Evolutionary conservation across 2,888 invertebrate species (phyloP).

Genomic region (Rhamnusium bicolor): DNA sequence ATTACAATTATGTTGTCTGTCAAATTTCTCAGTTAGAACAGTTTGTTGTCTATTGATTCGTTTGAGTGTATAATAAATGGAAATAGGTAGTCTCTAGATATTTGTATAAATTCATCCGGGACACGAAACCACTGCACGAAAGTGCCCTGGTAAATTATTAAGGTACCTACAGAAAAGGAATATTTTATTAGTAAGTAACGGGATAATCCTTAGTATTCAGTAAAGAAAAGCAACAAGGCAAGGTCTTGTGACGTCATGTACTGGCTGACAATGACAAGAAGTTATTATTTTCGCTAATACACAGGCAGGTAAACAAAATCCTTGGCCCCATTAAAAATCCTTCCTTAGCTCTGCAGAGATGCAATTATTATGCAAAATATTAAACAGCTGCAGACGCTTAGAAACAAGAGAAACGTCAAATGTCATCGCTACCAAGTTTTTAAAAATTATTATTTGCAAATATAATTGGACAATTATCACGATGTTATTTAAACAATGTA

Average conservation of each 20-base stretch:
- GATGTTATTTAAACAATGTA: not conserved
- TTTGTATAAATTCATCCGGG: not conserved
- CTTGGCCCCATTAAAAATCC: conserved; percentile 32
- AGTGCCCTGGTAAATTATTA: not conserved
- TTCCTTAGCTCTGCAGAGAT: conserved; percentile 1
- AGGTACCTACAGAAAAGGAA: not conserved
- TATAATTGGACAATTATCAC: too few relatives aligned
- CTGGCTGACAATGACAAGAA: conserved; percentile 56
- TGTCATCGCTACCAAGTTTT: not conserved
- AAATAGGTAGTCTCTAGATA: not conserved
- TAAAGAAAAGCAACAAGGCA: conserved; percentile 47
- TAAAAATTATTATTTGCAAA: not conserved
- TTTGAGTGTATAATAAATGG: not conserved
- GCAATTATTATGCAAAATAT: conserved; percentile 6
- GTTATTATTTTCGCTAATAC: conserved; percentile 36
- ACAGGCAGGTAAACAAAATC: conserved; percentile 26
- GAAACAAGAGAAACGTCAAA: conserved; percentile 7
- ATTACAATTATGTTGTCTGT: not conserved
- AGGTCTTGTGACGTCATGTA: conserved; percentile 57
- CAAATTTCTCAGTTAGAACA: conserved; percentile 19
- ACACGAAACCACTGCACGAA: not conserved
- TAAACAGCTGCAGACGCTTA: not conserved
- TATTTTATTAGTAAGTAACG: conserved; percentile 4
- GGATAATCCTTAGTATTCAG: not conserved
- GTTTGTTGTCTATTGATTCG: conserved; percentile 26